Evolutionary conservation across 2,888 invertebrate species (phyloP).

Genomic region (Luperina testacea): DNA sequence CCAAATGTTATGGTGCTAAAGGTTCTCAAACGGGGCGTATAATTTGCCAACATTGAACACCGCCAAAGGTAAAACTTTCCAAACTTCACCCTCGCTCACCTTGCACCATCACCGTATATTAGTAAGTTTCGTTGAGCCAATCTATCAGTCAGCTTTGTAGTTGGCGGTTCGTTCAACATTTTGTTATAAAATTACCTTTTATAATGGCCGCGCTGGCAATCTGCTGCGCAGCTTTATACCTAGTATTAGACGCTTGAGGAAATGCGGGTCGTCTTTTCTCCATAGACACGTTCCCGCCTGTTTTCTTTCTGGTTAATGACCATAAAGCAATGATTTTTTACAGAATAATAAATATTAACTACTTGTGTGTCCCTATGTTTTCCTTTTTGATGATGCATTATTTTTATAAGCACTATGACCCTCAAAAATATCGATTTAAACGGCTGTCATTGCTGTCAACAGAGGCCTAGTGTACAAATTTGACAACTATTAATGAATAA

Average conservation of each 20-base stretch:
- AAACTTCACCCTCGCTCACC: constrained; percentile 51
- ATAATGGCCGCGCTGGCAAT: constrained; percentile 31
- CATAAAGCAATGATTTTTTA: too few species aligned
- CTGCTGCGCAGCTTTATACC: constrained; percentile 20
- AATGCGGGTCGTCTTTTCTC: too few species aligned
- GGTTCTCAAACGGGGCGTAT: constrained; percentile 53
- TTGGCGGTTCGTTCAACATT: constrained; percentile 50
- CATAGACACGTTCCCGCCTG: too few species aligned
- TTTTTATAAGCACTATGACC: too few species aligned
- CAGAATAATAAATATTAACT: too few species aligned
- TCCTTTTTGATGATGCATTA: too few species aligned
- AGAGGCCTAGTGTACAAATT: too few species aligned
- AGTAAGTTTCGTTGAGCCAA: constrained; percentile 61
- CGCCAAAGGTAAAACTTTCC: constrained; percentile 58
- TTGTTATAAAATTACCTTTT: constrained; percentile 53
- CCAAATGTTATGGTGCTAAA: constrained; percentile 43
- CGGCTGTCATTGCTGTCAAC: too few species aligned
- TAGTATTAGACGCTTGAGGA: constrained; percentile 17
- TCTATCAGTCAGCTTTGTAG: constrained; percentile 64
- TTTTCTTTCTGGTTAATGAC: too few species aligned
- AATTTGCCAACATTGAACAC: constrained; percentile 62
- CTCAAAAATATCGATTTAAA: too few species aligned
- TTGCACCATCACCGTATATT: constrained; percentile 63
- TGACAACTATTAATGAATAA: too few species aligned
- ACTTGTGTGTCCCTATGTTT: too few species aligned